phyloP scores from a whole-genome alignment of 2,113 vertebrate species.

The Salvelinus namaycush region DNA sequence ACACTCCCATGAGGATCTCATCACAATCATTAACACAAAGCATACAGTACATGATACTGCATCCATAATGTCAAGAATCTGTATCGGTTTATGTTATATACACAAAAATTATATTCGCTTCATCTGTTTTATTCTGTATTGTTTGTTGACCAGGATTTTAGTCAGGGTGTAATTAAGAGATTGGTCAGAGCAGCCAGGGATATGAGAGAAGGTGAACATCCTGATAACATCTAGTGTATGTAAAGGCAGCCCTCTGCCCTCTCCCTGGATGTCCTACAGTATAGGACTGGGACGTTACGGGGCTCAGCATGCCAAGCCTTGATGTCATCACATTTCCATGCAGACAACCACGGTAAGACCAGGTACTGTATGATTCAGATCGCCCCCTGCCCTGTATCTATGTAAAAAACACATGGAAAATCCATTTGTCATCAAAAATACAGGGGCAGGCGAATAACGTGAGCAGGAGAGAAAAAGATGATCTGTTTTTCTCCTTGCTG shows the following conservation, averaged over 20 bases:
- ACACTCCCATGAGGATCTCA: not conserved
- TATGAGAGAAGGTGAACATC: conserved; percentile 31
- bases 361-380: not conserved
- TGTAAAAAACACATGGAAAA: conserved; percentile 56
- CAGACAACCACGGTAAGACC: not conserved
- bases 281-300: not conserved
- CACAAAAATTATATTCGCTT: no score
- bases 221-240: conserved; percentile 46
- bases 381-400: conserved; percentile 48
- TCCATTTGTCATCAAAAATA: conserved; percentile 65
- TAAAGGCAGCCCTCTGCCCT: conserved; percentile 14
- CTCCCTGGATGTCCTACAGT: not conserved
- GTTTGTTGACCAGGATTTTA: conserved; percentile 36
- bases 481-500: conserved; percentile 59
- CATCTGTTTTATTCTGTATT: not conserved
- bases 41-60: not conserved
- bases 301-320: conserved; percentile 42
- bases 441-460: conserved; percentile 37
- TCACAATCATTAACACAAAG: not conserved
- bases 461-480: conserved; percentile 57
- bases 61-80: no score
- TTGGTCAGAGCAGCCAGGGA: conserved; percentile 10
- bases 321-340: conserved; percentile 46
- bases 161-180: conserved; percentile 26
- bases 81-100: no score